phyloP scores from a whole-genome alignment of 2,113 vertebrate genomes.

The Hepsetus odoe region DNA sequence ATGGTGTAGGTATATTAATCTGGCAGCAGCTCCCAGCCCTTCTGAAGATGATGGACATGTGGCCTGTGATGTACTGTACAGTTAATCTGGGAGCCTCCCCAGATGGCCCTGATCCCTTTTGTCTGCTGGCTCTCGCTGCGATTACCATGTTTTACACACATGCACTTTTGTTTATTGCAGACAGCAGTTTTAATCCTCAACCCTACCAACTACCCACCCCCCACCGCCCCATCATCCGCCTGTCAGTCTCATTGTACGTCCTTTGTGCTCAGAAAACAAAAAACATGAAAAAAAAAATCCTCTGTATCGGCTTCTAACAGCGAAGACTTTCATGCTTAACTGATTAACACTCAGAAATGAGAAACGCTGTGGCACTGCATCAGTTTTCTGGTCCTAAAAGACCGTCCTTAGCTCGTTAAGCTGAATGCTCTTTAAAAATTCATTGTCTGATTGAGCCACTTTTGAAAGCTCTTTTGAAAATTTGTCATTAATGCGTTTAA shows the following conservation, averaged over 20 bases:
- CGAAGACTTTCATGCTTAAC: background rate
- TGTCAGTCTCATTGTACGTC: constrained; percentile 2
- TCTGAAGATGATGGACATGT: constrained; percentile 68
- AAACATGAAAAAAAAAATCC: constrained; percentile 8
- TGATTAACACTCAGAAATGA: background rate
- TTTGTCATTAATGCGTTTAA: background rate
- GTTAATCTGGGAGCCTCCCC: constrained; percentile 70
- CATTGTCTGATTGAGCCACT: background rate
- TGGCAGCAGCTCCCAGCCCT: constrained; percentile 26
- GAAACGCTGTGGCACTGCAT: background rate
- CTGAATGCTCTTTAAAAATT: background rate
- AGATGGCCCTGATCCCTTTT: constrained; percentile 73
- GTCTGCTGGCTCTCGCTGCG: constrained; percentile 64
- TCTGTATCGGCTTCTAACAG: background rate
- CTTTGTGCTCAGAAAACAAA: constrained; percentile 15
- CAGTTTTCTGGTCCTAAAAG: background rate
- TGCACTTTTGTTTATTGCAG: constrained; percentile 20
- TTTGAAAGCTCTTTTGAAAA: background rate
- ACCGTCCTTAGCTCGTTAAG: background rate
- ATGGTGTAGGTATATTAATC: background rate
- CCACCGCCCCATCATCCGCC: background rate
- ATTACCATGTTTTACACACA: constrained; percentile 49
- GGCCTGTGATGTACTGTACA: constrained; percentile 63
- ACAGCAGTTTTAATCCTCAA: constrained; percentile 34
- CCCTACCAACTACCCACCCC: background rate